These are phyloP conservation scores for Nudaria mundana DNA, from an alignment of 2,888 invertebrate species.

Conservation along the genomic window DNA sequence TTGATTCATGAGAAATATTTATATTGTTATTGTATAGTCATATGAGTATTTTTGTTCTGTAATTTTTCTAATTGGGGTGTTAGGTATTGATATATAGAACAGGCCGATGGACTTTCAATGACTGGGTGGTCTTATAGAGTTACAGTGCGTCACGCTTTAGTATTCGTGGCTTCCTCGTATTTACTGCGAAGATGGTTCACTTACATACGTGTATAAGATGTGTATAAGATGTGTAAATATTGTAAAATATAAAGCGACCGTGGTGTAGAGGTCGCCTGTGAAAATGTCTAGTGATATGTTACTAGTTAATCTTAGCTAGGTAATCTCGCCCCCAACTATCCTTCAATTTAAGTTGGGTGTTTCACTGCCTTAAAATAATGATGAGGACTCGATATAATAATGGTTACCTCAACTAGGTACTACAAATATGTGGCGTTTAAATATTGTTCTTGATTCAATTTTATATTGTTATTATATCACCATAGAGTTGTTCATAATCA, in stretches of 20 bases:
- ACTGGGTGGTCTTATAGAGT: constrained; percentile 61
- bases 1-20: constrained; percentile 66
- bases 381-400: constrained; percentile 68
- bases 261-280: constrained; percentile 74
- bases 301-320: constrained; percentile 80
- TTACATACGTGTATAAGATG: constrained; percentile 68
- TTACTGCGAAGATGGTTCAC: constrained; percentile 50
- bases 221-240: constrained; percentile 78
- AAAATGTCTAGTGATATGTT: constrained; percentile 77
- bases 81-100: constrained; percentile 59
- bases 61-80: constrained; percentile 69
- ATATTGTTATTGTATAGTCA: constrained; percentile 75
- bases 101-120: constrained; percentile 80
- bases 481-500: constrained; percentile 21
- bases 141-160: constrained; percentile 67
- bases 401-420: constrained; percentile 72
- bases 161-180: constrained; percentile 55
- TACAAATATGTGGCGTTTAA: constrained; percentile 72
- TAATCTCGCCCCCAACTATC: constrained; percentile 80
- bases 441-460: constrained; percentile 51
- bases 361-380: constrained; percentile 80
- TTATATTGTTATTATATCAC: constrained; percentile 38
- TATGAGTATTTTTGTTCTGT: constrained; percentile 67
- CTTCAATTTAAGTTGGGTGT: constrained; percentile 79
- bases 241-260: constrained; percentile 76